Conservation (phyloP, 2,888 invertebrate genomes). For the Steinernema hermaphroditum region DNA sequence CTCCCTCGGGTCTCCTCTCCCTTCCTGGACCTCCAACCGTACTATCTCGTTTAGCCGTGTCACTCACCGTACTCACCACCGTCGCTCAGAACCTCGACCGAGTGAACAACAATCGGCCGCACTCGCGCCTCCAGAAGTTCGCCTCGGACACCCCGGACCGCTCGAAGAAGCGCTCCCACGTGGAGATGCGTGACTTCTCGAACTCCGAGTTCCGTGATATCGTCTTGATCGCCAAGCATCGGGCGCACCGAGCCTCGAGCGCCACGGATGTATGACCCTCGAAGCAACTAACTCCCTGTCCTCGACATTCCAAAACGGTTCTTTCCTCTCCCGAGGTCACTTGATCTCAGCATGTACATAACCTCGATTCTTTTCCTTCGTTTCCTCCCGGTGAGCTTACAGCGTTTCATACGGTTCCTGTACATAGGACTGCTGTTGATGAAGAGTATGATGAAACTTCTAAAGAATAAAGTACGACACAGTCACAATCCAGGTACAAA, state of each 20-base stretch:
- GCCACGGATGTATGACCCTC: constrained; percentile 5
- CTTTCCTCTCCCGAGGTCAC: background rate
- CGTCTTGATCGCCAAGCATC: constrained; percentile 1
- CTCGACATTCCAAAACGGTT: constrained; percentile 13
- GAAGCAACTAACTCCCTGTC: background rate
- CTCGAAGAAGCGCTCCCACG: constrained; percentile 20
- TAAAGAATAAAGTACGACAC: no score
- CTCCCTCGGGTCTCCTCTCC: background rate
- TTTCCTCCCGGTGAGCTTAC: constrained; percentile 13
- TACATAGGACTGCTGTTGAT: background rate
- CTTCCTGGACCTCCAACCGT: background rate
- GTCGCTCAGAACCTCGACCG: constrained; percentile 26
- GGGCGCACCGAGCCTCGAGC: background rate
- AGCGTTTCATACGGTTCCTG: constrained; percentile 26
- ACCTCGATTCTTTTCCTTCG: background rate
- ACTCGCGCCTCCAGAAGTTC: constrained; percentile 23
- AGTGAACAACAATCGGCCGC: constrained; percentile 21
- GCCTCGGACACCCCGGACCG: background rate
- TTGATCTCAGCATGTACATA: constrained; percentile 23
- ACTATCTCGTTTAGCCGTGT: background rate
- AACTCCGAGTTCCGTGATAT: constrained; percentile 6
- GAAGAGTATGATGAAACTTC: background rate
- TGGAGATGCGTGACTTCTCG: constrained; percentile 5
- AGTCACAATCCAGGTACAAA: no score
- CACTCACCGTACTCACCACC: constrained; percentile 24